Conservation (phyloP, 2,113 vertebrate species). For the Zosterops pallidus region DNA sequence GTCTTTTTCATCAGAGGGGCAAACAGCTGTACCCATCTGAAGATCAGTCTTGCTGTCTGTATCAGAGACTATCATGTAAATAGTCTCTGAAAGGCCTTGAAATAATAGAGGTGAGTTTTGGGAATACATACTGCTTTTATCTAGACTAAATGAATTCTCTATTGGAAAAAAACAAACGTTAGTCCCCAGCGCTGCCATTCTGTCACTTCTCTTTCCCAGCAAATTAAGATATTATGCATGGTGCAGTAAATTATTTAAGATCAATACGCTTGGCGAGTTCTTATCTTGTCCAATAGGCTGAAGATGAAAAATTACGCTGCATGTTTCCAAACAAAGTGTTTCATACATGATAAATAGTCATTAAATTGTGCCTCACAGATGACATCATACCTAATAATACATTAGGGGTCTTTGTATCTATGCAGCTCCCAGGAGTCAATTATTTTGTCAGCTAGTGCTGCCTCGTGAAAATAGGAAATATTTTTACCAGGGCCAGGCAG, state of each 20-base stretch:
- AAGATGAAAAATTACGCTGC: slow-evolving; percentile 38
- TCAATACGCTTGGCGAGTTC: slow-evolving; percentile 9
- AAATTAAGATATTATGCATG: slow-evolving; percentile 15
- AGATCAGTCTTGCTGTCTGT: not conserved
- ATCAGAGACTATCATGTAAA: not conserved
- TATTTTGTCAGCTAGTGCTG: slow-evolving; percentile 17
- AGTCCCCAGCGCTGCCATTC: not conserved
- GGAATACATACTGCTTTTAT: not conserved
- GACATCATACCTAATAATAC: slow-evolving; percentile 33
- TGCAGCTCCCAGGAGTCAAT: not conserved
- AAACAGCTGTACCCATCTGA: not conserved
- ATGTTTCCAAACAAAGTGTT: not conserved
- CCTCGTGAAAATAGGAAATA: not conserved
- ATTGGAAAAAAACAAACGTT: not conserved
- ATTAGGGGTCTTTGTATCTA: not conserved
- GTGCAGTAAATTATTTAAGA: slow-evolving; percentile 37
- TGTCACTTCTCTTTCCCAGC: slow-evolving; percentile 13
- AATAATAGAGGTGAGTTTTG: not conserved
- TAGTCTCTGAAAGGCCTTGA: not conserved
- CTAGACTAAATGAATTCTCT: not conserved
- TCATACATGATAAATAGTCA: slow-evolving; percentile 21
- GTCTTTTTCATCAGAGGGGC: not conserved
- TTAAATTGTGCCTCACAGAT: slow-evolving; percentile 9
- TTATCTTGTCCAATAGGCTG: slow-evolving; percentile 19
- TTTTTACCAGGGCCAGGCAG: not conserved